Evolutionary conservation across 2,797 vertebrate genomes (phyloP).

Genomic region (Pelochelys cantorii): DNA sequence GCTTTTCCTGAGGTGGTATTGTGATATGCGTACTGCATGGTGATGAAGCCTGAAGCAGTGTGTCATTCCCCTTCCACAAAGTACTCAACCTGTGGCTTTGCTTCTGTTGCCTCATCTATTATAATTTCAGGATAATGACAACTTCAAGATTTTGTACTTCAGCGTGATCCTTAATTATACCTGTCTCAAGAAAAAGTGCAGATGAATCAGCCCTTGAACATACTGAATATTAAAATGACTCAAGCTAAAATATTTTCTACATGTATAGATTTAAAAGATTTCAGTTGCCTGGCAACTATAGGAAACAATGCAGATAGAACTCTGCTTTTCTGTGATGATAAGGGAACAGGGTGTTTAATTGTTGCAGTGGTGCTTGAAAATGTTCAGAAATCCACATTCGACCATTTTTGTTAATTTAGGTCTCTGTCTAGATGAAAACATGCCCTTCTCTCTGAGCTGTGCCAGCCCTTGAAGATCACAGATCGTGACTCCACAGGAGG

Average conservation of each 20-base stretch:
- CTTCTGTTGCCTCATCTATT: not conserved
- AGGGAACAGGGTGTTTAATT: constrained; percentile 32
- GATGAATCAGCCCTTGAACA: constrained; percentile 74
- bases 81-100: not conserved
- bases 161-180: constrained; percentile 68
- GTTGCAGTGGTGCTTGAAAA: not conserved
- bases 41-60: not conserved
- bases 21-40: not conserved
- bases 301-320: constrained; percentile 64
- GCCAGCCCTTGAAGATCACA: not conserved
- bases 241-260: constrained; percentile 67
- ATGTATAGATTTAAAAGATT: constrained; percentile 69
- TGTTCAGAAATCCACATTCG: not conserved
- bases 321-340: constrained; percentile 9
- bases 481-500: accelerated
- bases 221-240: constrained; percentile 66
- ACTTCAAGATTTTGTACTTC: constrained; percentile 18
- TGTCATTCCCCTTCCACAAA: not conserved
- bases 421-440: constrained; percentile 15
- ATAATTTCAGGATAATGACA: constrained; percentile 42
- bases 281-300: constrained; percentile 80
- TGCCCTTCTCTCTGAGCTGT: not conserved
- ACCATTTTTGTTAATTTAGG: not conserved
- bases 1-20: not conserved
- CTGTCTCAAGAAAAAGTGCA: constrained; percentile 46